Base-by-base conservation (phyloP, 35 echinoderm and acorn worm genomes). In the Apostichopus californicus region DNA sequence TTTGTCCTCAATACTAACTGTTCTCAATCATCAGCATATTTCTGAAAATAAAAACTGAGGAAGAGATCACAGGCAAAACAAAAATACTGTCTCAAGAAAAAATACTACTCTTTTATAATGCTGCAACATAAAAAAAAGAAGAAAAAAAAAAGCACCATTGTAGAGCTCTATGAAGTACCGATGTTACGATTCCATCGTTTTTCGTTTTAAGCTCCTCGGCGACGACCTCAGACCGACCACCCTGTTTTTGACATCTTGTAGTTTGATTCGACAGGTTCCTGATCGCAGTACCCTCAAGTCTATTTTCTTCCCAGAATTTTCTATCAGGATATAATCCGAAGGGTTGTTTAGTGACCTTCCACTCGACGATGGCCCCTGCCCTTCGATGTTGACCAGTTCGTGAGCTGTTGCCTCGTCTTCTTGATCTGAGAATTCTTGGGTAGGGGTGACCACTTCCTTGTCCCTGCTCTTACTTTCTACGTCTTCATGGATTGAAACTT, bases 201-300 rank as follows among this genome's bases (percentile, higher is more conserved):
- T 89, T 28, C 86, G 63, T 72, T 89, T 89, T 18, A 89, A 55
- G 28, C 86, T 89, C 52, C 86, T 58, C 0, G 86, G 86, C 12
- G 86, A 89, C 0, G 86, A 34, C 52, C 86, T 89, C 8, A 75
- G 8, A 5, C 61, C 64, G 9, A 75, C 63, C 61, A n/a, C n/a
- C n/a, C n/a, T n/a, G 64, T 89, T 89, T 75, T 89, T 89, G 28
- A 89, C 86, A 55, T 89, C 86, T 72, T 89, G 86, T 55, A 89
- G 72, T 20, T 89, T 89, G 4, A 75, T 23, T 18, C 86, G 20
- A 53, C 61, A 72, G 54, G 86, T 72, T 17, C 61, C 68, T 34
- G 66, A 89, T 65, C 86, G 86, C 26, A 89, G 15, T 14, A 18
- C 52, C 12, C 23, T 22, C 12, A 53, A 54, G 18, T 60, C 34